Evolutionary conservation across 2,797 vertebrate species (phyloP).

Genomic region (Garrulus glandarius): DNA sequence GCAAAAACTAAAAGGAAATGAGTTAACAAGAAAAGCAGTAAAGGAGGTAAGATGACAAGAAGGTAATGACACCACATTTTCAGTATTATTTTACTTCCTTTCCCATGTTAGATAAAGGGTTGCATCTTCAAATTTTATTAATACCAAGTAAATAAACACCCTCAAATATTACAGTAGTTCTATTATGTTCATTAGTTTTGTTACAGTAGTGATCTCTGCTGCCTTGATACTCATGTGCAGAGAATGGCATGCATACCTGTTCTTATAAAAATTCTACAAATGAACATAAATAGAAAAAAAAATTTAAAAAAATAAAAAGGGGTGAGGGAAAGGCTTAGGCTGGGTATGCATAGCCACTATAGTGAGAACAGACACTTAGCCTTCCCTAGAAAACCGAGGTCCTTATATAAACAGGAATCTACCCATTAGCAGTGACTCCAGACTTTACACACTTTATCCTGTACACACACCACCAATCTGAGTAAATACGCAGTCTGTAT

Average conservation of each 20-base stretch:
- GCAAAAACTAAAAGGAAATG: neutral
- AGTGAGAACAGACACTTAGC: neutral
- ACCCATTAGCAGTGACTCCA: neutral
- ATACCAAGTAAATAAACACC: neutral
- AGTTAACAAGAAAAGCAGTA: neutral
- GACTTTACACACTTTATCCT: neutral
- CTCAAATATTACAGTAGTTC: neutral
- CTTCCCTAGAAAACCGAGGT: neutral
- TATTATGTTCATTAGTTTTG: neutral
- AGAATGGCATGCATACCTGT: neutral
- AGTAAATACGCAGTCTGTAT: neutral
- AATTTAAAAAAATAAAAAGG: neutral
- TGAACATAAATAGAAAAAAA: neutral
- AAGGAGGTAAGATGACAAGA: neutral
- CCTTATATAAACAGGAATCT: neutral
- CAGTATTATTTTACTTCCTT: neutral
- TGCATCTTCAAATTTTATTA: neutral
- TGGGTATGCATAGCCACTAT: accelerated
- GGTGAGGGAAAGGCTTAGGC: neutral
- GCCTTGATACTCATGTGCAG: neutral
- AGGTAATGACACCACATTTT: neutral
- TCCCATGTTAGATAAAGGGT: neutral
- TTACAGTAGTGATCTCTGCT: neutral
- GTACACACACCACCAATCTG: neutral
- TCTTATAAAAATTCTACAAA: neutral